Evolutionary conservation across 2,888 invertebrate genomes (phyloP).

Genomic region (Hybos culiciformis): DNA sequence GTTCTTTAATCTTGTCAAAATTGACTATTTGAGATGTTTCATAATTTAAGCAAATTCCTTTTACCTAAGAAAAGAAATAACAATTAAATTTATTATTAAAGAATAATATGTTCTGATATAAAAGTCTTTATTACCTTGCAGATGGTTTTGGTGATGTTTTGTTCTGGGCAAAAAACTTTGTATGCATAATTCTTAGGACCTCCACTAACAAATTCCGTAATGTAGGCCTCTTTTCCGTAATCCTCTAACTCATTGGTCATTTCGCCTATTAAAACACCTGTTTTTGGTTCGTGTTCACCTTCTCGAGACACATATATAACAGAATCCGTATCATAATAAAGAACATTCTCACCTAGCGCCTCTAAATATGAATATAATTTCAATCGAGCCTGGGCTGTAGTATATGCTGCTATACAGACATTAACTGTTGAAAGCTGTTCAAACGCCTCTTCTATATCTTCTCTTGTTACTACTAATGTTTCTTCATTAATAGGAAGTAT

Average conservation of each 20-base stretch:
- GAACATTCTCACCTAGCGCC: constrained; percentile 17
- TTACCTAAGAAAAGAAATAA: no score
- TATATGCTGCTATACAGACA: constrained; percentile 25
- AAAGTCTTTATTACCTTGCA: constrained; percentile 1
- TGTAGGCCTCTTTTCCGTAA: constrained; percentile 19
- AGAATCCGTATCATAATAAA: constrained; percentile 29
- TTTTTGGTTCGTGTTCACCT: constrained; percentile 15
- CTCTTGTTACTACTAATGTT: constrained; percentile 16
- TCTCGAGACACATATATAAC: constrained; percentile 20
- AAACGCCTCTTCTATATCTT: constrained; percentile 12
- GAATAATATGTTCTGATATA: no score
- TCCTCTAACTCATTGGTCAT: constrained; percentile 25
- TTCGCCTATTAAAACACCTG: constrained; percentile 24
- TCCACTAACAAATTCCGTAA: constrained; percentile 11
- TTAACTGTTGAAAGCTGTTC: constrained; percentile 16
- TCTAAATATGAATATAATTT: constrained; percentile 24
- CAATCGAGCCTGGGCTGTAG: constrained; percentile 24
- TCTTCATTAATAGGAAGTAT: constrained; percentile 14
- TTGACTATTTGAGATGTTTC: background rate
- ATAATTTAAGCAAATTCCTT: background rate
- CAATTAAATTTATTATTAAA: no score
- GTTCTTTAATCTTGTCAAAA: constrained; percentile 1
- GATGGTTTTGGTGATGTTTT: background rate
- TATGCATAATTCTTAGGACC: constrained; percentile 28
- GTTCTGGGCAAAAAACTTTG: constrained; percentile 13